Evolutionary conservation across 2,888 invertebrate species (phyloP).

Genomic region (Cecidostiba fungosa): DNA sequence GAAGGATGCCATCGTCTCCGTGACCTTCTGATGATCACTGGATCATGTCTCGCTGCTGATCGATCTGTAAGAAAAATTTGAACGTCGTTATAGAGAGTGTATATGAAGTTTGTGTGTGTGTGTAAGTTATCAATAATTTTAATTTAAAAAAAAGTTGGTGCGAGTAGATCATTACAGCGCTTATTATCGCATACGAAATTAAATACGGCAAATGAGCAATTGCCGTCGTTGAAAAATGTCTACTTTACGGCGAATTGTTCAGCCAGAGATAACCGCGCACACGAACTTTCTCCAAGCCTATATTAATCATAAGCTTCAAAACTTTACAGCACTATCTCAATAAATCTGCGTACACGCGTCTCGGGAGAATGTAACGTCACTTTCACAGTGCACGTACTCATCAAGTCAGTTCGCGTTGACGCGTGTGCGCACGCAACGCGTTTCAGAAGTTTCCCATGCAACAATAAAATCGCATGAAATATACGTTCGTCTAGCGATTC

Average conservation of each 20-base stretch:
- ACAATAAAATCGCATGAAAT: slow-evolving; percentile 37
- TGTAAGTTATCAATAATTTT: background rate
- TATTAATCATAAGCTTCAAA: slow-evolving; percentile 37
- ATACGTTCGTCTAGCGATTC: background rate
- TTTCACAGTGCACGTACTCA: background rate
- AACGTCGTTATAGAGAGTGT: background rate
- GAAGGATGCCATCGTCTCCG: slow-evolving; percentile 5
- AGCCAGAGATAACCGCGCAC: too few relatives aligned
- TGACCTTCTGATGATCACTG: background rate
- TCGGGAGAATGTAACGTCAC: background rate
- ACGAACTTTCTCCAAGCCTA: slow-evolving; percentile 23
- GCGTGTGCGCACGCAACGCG: background rate
- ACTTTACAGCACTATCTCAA: background rate
- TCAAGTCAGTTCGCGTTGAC: background rate
- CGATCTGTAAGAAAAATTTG: background rate
- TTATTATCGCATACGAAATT: background rate
- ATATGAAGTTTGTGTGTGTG: too few relatives aligned
- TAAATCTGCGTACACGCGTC: background rate
- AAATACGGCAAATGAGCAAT: background rate
- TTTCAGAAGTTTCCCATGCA: slow-evolving; percentile 27
- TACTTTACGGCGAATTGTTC: background rate
- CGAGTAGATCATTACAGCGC: background rate
- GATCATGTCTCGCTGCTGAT: background rate
- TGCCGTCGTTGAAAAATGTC: background rate
- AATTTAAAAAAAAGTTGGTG: background rate